These are phyloP conservation scores for Drosophila malerkotliana DNA, from an alignment of 1,140 invertebrate genomes.

Conservation along the genomic window DNA sequence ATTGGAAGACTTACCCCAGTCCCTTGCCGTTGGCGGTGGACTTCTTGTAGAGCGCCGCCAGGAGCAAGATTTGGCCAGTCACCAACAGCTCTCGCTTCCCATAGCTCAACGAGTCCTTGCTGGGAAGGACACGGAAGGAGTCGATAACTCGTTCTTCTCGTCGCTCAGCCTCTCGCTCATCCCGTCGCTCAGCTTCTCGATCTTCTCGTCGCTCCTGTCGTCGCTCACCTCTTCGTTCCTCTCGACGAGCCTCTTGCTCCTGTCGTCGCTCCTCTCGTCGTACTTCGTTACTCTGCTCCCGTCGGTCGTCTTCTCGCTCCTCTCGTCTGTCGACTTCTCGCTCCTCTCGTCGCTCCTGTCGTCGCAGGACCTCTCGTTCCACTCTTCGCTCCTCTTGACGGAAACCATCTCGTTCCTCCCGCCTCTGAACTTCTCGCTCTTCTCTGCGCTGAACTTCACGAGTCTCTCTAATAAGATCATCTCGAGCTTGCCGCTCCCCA, in stretches of 20 bases:
- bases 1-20: conserved; percentile 37
- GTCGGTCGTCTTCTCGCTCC: not conserved
- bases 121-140: not conserved
- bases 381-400: not conserved
- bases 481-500: conserved; percentile 2
- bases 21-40: conserved; percentile 48
- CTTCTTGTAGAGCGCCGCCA: conserved; percentile 54
- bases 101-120: conserved; percentile 28
- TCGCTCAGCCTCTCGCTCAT: not conserved
- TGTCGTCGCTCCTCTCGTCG: conserved; percentile 4
- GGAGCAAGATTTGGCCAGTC: conserved; percentile 44
- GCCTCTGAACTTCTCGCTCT: not conserved
- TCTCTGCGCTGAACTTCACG: not conserved
- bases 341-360: not conserved
- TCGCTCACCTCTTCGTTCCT: not conserved
- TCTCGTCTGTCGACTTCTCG: not conserved
- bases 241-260: not conserved
- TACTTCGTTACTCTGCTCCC: not conserved
- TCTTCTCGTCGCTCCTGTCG: conserved; percentile 1
- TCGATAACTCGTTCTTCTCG: not conserved
- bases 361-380: not conserved
- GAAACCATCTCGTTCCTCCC: not conserved
- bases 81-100: conserved; percentile 51
- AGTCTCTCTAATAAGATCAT: conserved; percentile 1
- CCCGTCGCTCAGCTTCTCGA: not conserved